Conservation (phyloP, 2,797 vertebrate genomes). For the Tokudaia tokunoshimensis region DNA sequence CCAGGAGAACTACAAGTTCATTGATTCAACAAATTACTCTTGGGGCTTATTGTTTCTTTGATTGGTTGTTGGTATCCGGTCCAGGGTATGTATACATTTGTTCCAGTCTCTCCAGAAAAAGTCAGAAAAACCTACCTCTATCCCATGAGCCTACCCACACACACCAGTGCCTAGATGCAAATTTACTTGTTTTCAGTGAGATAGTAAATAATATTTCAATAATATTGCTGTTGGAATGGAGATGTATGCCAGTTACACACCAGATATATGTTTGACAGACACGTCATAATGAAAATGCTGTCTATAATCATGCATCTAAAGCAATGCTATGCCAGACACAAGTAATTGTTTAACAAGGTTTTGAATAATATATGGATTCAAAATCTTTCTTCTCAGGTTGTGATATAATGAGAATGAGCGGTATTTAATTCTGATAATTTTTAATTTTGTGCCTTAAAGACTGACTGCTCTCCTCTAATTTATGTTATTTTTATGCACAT, state of each 20-base stretch:
- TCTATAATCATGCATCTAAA: not conserved
- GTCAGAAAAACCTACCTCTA: not conserved
- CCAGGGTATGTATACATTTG: not conserved
- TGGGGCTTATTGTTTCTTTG: not conserved
- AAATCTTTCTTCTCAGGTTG: not conserved
- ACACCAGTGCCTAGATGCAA: not conserved
- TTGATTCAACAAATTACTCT: not conserved
- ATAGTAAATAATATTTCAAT: not conserved
- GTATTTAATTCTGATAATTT: conserved; percentile 5
- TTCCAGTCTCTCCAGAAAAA: not conserved
- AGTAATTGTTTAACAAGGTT: not conserved
- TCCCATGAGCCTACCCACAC: not conserved
- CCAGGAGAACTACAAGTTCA: not conserved
- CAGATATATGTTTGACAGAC: not conserved
- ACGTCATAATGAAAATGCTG: not conserved
- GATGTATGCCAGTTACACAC: not conserved
- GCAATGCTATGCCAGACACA: no score
- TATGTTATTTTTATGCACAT: not conserved
- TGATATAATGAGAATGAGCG: not conserved
- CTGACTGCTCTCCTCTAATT: not conserved
- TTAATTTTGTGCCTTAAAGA: not conserved
- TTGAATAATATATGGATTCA: not conserved
- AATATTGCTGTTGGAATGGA: not conserved
- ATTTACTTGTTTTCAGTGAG: not conserved
- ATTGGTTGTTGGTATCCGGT: not conserved